Evolutionary conservation across 2,888 invertebrate genomes (phyloP).

Genomic region (Tipula lateralis): DNA sequence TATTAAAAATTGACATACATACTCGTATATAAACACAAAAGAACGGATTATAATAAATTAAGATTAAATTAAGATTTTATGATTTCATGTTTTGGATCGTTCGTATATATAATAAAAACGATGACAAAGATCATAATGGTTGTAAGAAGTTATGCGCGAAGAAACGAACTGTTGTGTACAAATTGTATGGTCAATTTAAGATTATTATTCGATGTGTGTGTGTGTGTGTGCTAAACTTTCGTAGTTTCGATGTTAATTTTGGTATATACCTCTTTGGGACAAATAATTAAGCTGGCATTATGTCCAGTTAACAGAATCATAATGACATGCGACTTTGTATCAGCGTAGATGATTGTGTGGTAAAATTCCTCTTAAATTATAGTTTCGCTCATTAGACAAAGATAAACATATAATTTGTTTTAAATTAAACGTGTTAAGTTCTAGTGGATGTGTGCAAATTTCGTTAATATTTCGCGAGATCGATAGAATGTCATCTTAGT

Average conservation of each 20-base stretch:
- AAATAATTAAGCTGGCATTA: background rate
- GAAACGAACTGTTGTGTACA: background rate
- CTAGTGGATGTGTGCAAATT: too few species aligned
- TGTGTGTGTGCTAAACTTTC: background rate
- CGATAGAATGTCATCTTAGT: too few species aligned
- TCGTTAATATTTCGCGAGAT: too few species aligned
- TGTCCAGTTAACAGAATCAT: background rate
- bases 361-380: too few species aligned
- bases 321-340: too few species aligned
- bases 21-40: background rate
- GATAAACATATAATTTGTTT: too few species aligned
- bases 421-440: too few species aligned
- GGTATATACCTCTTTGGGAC: background rate
- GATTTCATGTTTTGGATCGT: background rate
- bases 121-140: background rate
- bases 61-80: background rate
- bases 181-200: background rate
- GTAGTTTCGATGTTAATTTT: background rate
- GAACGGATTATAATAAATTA: background rate
- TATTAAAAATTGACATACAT: background rate
- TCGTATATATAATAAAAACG: background rate
- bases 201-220: background rate
- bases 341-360: too few species aligned
- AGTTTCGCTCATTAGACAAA: too few species aligned
- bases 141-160: background rate